phyloP scores from a whole-genome alignment of 1,140 invertebrate species.

The Tenebrio molitor region DNA sequence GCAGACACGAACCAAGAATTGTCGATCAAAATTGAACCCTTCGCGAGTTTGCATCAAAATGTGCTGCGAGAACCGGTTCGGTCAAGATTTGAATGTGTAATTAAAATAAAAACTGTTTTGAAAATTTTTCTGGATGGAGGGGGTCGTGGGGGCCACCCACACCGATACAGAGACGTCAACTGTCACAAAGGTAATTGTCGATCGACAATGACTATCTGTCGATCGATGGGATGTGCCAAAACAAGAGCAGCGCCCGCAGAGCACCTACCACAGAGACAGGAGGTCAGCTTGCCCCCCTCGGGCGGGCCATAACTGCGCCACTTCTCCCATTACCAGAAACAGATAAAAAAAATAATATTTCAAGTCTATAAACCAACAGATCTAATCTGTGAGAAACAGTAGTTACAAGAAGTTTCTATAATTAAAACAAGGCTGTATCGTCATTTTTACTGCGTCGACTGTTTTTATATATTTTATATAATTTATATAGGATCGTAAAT shows the following conservation, averaged over 20 bases:
- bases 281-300: slow-evolving; percentile 7
- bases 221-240: slow-evolving; percentile 34
- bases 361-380: slow-evolving; percentile 24
- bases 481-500: slow-evolving; percentile 24
- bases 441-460: slow-evolving; percentile 17
- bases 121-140: too few species aligned
- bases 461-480: slow-evolving; percentile 23
- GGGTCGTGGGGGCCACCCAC: too few species aligned
- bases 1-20: too few species aligned
- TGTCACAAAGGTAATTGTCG: slow-evolving; percentile 22
- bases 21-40: too few species aligned
- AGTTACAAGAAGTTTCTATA: slow-evolving; percentile 28
- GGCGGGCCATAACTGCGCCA: too few species aligned
- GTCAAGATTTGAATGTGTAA: too few species aligned
- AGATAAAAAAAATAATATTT: slow-evolving; percentile 35
- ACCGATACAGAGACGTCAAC: slow-evolving; percentile 33
- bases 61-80: too few species aligned
- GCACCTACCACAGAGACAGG: slow-evolving; percentile 11
- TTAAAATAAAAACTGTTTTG: too few species aligned
- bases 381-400: slow-evolving; percentile 28
- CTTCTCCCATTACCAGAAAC: slow-evolving; percentile 36
- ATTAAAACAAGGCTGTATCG: slow-evolving; percentile 20
- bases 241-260: slow-evolving; percentile 17
- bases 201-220: slow-evolving; percentile 1
- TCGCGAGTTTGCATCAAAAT: too few species aligned